These are phyloP conservation scores for Ceraclea dissimilis DNA, from an alignment of 2,888 invertebrate species.

Conservation along the genomic window DNA sequence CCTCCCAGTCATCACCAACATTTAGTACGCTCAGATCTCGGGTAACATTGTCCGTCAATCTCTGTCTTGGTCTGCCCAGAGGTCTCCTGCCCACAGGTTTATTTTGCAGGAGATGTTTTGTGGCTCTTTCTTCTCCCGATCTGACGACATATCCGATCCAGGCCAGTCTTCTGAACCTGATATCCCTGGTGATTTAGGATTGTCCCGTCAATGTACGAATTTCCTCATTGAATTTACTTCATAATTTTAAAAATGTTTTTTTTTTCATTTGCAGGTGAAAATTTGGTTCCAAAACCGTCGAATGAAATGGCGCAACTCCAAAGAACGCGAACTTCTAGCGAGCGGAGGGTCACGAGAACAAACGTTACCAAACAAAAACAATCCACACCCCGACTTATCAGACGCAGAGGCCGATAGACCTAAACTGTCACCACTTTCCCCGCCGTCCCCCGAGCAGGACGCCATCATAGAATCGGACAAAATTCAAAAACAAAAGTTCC, in stretches of 20 bases:
- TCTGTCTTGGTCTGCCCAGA: too few relatives aligned
- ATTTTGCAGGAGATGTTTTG: too few relatives aligned
- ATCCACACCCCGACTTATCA: conserved; percentile 90
- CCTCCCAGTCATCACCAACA: too few relatives aligned
- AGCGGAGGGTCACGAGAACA: conserved; percentile 91
- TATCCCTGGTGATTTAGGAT: too few relatives aligned
- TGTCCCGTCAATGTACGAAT: too few relatives aligned
- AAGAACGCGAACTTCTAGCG: conserved; percentile 89
- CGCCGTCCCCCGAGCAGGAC: conserved; percentile 35
- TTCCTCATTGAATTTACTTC: not conserved
- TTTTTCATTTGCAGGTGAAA: conserved; percentile 46
- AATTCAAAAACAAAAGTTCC: conserved; percentile 31
- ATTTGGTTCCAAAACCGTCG: conserved; percentile 92
- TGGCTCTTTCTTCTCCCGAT: too few relatives aligned
- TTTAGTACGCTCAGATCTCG: too few relatives aligned
- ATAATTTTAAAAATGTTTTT: not conserved
- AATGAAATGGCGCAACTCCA: conserved; percentile 99
- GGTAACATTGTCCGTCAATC: too few relatives aligned
- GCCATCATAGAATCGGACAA: conserved; percentile 29
- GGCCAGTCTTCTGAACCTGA: too few relatives aligned
- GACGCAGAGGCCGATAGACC: conserved; percentile 80
- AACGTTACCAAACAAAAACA: conserved; percentile 93
- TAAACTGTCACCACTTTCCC: conserved; percentile 55
- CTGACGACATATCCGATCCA: too few relatives aligned
- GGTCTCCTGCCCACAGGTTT: too few relatives aligned